A percentile compares a stretch with the other conserved stretches of the same genome.
These are phyloP conservation scores for Alloplasta piceator DNA, from an alignment of 2,888 invertebrate species.

Conservation along the genomic window DNA sequence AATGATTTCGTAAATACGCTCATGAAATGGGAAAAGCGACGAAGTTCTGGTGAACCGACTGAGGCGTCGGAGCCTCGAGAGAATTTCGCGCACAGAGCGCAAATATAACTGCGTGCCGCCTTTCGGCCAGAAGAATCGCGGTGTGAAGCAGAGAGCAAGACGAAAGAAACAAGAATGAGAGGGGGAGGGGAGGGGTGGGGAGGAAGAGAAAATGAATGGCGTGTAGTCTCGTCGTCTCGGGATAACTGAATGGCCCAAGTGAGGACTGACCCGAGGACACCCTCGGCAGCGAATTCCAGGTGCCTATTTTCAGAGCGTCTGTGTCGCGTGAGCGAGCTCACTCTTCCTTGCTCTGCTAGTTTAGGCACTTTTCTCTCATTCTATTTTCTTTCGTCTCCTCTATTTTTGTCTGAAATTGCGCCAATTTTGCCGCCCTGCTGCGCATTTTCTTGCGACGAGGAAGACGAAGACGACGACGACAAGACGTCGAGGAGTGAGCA, in stretches of 20 bases:
- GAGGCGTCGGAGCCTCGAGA: slow-evolving; percentile 25
- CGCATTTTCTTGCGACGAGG: slow-evolving; percentile 30
- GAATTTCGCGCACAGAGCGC: slow-evolving; percentile 49
- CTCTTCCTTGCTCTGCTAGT: background rate
- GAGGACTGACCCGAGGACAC: slow-evolving; percentile 62
- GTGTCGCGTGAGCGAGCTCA: slow-evolving; percentile 49
- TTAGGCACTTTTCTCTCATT: slow-evolving; percentile 44
- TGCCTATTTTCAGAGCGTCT: slow-evolving; percentile 68
- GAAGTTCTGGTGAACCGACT: slow-evolving; percentile 48
- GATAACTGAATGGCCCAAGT: slow-evolving; percentile 63
- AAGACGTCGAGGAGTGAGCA: slow-evolving; percentile 26
- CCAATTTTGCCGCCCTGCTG: slow-evolving; percentile 60
- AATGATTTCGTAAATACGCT: slow-evolving; percentile 47
- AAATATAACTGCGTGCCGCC: slow-evolving; percentile 43
- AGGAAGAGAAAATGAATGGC: slow-evolving; percentile 62
- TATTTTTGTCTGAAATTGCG: slow-evolving; percentile 68
- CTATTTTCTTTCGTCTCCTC: slow-evolving; percentile 37
- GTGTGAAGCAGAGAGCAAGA: slow-evolving; percentile 15
- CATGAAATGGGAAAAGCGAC: slow-evolving; percentile 14
- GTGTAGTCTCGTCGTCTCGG: slow-evolving; percentile 62
- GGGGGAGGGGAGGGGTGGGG: slow-evolving; percentile 1
- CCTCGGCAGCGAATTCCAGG: slow-evolving; percentile 66
- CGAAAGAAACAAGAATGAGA: slow-evolving; percentile 29
- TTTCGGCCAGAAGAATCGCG: slow-evolving; percentile 30
- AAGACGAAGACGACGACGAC: slow-evolving; percentile 13